Evolutionary conservation across 2,888 invertebrate species (phyloP).

Genomic region (Lasioglossum zephyrum): DNA sequence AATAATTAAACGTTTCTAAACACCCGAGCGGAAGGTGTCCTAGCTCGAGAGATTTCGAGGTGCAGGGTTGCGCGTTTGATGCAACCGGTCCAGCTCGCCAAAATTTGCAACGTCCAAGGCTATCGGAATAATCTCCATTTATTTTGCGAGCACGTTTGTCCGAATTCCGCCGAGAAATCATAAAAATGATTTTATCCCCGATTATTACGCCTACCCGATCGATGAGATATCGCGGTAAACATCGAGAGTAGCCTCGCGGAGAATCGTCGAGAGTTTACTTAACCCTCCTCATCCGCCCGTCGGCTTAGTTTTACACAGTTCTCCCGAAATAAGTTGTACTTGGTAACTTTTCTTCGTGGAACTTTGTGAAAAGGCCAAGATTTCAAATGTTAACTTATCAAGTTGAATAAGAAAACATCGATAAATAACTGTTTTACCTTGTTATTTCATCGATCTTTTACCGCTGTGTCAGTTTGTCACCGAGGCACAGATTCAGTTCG

Average conservation of each 20-base stretch:
- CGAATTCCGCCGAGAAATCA: not conserved
- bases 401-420: too few species aligned
- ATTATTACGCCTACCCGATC: not conserved
- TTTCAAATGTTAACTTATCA: too few species aligned
- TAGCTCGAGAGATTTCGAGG: slow-evolving; percentile 8
- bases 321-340: too few species aligned
- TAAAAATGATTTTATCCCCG: not conserved
- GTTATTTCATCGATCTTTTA: too few species aligned
- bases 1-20: slow-evolving; percentile 57
- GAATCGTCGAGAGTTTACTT: too few species aligned
- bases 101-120: slow-evolving; percentile 24
- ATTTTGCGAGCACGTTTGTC: not conserved
- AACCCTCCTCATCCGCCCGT: too few species aligned
- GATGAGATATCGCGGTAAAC: not conserved
- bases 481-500: too few species aligned
- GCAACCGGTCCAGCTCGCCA: slow-evolving; percentile 4
- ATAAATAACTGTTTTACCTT: too few species aligned
- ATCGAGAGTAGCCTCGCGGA: not conserved
- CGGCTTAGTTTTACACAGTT: too few species aligned
- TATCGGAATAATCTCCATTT: not conserved
- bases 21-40: slow-evolving; percentile 1
- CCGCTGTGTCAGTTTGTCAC: too few species aligned
- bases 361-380: too few species aligned
- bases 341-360: too few species aligned
- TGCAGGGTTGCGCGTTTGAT: not conserved